Conservation (phyloP, 2,888 invertebrate genomes). For the Limnephilus marmoratus region DNA sequence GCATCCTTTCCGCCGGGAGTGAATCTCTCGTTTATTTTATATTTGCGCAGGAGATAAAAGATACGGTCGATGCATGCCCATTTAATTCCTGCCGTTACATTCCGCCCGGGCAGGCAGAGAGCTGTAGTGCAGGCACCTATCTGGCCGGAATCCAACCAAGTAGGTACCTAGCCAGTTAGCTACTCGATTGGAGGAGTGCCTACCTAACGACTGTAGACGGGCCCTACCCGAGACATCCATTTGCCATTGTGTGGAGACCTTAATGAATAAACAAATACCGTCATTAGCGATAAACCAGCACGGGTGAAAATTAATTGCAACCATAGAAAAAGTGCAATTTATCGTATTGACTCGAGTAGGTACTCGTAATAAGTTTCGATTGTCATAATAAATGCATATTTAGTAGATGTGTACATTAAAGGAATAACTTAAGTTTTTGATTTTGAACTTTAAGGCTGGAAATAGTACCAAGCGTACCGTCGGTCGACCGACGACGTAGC, state of each 20-base stretch:
- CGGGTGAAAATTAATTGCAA: background rate
- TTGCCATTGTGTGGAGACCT: constrained; percentile 11
- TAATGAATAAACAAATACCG: constrained; percentile 37
- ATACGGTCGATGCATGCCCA: constrained; percentile 35
- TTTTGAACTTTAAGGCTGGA: no score
- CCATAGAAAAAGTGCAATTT: background rate
- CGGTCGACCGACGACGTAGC: no score
- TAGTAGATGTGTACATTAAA: no score
- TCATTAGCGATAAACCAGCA: constrained; percentile 21
- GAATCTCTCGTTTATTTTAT: constrained; percentile 49
- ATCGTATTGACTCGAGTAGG: background rate
- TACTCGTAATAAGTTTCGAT: background rate
- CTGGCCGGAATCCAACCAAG: background rate
- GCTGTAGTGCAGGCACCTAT: background rate
- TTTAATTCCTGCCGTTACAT: constrained; percentile 21
- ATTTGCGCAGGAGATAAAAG: constrained; percentile 59
- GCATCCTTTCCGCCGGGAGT: constrained; percentile 10
- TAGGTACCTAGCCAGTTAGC: background rate
- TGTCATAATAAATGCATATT: no score
- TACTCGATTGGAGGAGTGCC: background rate
- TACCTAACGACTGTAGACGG: background rate
- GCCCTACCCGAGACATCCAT: background rate
- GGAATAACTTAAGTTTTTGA: no score
- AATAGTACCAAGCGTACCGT: no score
- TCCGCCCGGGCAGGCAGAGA: constrained; percentile 7